Evolutionary conservation across 1,140 invertebrate genomes (phyloP).

Genomic region (Chelonus insularis): DNA sequence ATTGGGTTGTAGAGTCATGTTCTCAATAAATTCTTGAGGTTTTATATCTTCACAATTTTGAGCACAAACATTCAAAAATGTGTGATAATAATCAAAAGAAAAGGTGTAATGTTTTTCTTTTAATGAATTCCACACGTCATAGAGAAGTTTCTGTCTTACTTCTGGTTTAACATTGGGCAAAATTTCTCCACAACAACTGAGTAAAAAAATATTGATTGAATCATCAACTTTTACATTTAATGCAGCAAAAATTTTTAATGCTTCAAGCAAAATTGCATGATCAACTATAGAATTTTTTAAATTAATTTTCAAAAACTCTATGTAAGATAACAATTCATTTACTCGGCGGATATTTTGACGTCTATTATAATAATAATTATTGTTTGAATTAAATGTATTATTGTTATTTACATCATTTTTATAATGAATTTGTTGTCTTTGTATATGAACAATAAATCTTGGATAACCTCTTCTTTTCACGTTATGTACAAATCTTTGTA

Average conservation of each 20-base stretch:
- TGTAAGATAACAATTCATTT: neutral
- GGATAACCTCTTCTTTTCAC: no score
- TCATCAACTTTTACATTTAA: neutral
- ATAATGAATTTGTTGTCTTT: no score
- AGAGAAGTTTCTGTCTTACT: slow-evolving; percentile 12
- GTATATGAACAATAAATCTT: no score
- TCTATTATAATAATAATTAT: no score
- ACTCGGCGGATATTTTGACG: neutral
- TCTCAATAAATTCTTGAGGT: slow-evolving; percentile 25
- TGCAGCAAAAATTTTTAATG: neutral
- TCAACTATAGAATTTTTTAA: neutral
- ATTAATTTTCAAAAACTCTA: neutral
- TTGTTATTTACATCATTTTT: no score
- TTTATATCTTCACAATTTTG: slow-evolving; percentile 27
- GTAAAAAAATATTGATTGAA: slow-evolving; percentile 13
- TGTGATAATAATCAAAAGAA: slow-evolving; percentile 34
- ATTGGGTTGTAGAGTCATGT: slow-evolving; percentile 31
- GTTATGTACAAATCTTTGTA: no score
- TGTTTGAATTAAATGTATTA: no score
- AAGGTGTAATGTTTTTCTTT: slow-evolving; percentile 5
- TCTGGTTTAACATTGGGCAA: slow-evolving; percentile 8
- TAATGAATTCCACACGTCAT: slow-evolving; percentile 30
- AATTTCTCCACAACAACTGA: slow-evolving; percentile 32
- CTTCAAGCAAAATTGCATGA: neutral
- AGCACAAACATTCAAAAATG: slow-evolving; percentile 27